Evolutionary conservation across 2,113 vertebrate species (phyloP).

Genomic region (Colossoma macropomum): DNA sequence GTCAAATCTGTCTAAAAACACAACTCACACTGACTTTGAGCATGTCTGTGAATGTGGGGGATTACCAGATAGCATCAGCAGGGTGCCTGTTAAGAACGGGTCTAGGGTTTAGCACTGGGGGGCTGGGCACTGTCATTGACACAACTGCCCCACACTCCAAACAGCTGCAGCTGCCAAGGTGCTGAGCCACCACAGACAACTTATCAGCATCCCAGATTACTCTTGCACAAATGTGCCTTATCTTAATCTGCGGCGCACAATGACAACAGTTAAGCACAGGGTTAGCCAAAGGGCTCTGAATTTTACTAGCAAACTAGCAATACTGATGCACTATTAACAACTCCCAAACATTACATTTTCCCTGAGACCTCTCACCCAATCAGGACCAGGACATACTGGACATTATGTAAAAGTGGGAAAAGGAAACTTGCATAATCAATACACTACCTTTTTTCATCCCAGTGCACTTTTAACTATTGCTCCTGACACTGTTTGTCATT

Average conservation of each 20-base stretch:
- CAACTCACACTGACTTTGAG: constrained; percentile 1
- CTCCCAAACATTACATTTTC: not conserved
- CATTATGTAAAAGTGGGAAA: not conserved
- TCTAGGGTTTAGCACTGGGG: not conserved
- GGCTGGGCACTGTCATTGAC: not conserved
- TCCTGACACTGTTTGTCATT: not conserved
- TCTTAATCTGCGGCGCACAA: constrained; percentile 9
- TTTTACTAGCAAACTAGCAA: not conserved
- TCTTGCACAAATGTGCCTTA: constrained; percentile 7
- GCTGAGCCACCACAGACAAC: not conserved
- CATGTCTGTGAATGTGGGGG: constrained; percentile 5
- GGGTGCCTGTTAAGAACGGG: not conserved
- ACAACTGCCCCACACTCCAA: constrained; percentile 7
- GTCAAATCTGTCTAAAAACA: not conserved
- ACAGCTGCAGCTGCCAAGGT: constrained; percentile 16
- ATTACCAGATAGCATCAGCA: constrained; percentile 20
- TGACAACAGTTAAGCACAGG: constrained; percentile 12
- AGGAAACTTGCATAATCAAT: not conserved
- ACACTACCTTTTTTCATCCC: not conserved
- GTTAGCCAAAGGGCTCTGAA: not conserved
- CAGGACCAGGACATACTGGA: no score
- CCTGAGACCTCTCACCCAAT: not conserved
- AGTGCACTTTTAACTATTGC: not conserved
- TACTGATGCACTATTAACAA: not conserved
- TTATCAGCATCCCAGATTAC: constrained; percentile 2